These are phyloP conservation scores for Phodopus roborovskii DNA, from an alignment of 2,113 vertebrate genomes.

Conservation along the genomic window DNA sequence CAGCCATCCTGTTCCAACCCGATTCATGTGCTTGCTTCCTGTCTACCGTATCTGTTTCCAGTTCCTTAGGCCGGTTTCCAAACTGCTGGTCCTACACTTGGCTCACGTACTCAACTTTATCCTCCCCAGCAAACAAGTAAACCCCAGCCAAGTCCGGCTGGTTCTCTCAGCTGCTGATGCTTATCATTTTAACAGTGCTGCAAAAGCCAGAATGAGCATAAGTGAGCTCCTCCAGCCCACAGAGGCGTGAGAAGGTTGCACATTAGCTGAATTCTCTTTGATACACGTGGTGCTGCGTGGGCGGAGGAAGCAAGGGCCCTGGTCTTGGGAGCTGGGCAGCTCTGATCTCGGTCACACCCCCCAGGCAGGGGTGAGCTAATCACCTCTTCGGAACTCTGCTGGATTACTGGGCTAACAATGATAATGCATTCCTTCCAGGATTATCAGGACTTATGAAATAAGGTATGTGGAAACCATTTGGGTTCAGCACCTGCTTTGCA, in stretches of 20 bases:
- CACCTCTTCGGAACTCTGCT: conserved; percentile 22
- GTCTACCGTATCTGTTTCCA: neutral
- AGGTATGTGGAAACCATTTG: neutral
- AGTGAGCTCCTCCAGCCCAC: neutral
- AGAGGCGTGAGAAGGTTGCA: neutral
- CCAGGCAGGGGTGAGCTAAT: neutral
- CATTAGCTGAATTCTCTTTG: neutral
- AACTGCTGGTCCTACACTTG: neutral
- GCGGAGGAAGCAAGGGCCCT: neutral
- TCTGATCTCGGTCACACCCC: neutral
- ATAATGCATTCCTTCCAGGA: neutral
- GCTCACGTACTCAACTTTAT: neutral
- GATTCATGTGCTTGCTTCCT: neutral
- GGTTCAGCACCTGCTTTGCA: neutral
- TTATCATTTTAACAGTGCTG: neutral
- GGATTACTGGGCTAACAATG: neutral
- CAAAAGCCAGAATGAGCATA: neutral
- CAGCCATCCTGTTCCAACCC: neutral
- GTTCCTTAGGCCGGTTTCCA: neutral
- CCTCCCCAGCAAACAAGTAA: neutral
- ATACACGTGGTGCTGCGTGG: fast-evolving
- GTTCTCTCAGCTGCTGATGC: neutral
- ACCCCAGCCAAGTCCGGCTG: neutral
- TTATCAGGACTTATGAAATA: conserved; percentile 22
- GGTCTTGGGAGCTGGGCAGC: neutral